phyloP scores from a whole-genome alignment of 1,140 invertebrate species.

The Trichonephila clavata region DNA sequence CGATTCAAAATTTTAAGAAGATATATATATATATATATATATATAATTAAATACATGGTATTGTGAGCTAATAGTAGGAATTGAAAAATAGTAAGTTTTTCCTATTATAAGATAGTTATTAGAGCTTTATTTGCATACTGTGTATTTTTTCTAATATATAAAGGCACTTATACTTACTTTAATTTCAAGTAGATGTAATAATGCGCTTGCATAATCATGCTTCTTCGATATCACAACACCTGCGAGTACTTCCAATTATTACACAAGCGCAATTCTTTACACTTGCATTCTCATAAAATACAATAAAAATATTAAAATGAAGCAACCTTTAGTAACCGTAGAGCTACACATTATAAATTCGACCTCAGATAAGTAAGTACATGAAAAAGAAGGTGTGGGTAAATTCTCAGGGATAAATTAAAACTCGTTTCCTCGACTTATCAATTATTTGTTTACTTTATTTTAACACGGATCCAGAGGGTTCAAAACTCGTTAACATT shows the following conservation, averaged over 20 bases:
- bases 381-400: slow-evolving; percentile 34
- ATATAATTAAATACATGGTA: too few species aligned
- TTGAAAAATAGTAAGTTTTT: too few species aligned
- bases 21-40: too few species aligned
- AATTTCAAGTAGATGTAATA: too few species aligned
- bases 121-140: too few species aligned
- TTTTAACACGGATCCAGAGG: slow-evolving; percentile 46
- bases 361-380: slow-evolving; percentile 1
- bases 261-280: background rate
- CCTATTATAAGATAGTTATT: too few species aligned
- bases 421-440: slow-evolving; percentile 40
- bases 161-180: too few species aligned
- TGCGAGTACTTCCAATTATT: background rate
- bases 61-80: too few species aligned
- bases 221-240: background rate
- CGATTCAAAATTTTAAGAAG: too few species aligned
- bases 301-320: background rate
- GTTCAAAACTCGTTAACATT: slow-evolving; percentile 61
- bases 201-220: too few species aligned
- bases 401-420: slow-evolving; percentile 32
- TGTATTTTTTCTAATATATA: too few species aligned
- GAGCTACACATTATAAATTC: slow-evolving; percentile 40
- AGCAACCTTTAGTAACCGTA: background rate
- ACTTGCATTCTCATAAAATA: background rate
- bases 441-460: slow-evolving; percentile 58